A percentile compares a stretch with the other conserved stretches of the same genome.
These are phyloP conservation scores for Pristionchus mayeri DNA, from an alignment of 2,888 invertebrate species.

Conservation along the genomic window DNA sequence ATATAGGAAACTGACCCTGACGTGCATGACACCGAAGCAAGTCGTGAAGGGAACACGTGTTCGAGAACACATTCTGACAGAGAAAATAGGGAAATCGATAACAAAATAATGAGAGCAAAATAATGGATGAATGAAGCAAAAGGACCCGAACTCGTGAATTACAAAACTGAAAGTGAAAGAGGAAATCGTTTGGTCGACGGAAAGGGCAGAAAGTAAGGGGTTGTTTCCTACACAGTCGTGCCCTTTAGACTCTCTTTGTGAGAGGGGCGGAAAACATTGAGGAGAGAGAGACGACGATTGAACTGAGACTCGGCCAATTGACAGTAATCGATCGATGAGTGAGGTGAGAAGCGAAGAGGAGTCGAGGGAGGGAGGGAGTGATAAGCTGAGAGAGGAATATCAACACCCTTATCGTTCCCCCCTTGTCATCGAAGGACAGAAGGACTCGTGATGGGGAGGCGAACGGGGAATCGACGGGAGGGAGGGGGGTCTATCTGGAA, in stretches of 20 bases:
- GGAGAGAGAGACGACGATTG: background rate
- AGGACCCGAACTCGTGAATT: background rate
- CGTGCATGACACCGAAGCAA: constrained; percentile 21
- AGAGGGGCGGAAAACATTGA: background rate
- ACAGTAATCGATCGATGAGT: constrained; percentile 1
- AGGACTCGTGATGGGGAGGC: background rate
- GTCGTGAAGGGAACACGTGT: constrained; percentile 29
- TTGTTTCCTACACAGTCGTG: background rate
- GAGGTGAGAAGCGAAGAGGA: background rate
- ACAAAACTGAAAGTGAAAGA: background rate
- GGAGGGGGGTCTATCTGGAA: background rate
- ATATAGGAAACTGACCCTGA: constrained; percentile 14
- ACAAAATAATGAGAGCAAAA: background rate
- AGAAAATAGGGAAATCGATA: too few species aligned
- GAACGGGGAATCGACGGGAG: background rate
- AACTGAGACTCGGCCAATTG: background rate
- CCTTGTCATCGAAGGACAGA: background rate
- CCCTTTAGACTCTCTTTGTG: background rate
- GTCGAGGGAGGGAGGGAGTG: constrained; percentile 4
- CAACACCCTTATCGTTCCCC: constrained; percentile 25
- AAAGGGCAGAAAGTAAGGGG: background rate
- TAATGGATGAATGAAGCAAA: background rate
- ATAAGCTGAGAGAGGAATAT: constrained; percentile 1
- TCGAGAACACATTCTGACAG: constrained; percentile 34
- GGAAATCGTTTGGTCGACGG: background rate